Percentiles rank a stretch among this genome's conserved stretches.
Conservation (phyloP, 2,113 vertebrate genomes). For the Centropus bengalensis region DNA sequence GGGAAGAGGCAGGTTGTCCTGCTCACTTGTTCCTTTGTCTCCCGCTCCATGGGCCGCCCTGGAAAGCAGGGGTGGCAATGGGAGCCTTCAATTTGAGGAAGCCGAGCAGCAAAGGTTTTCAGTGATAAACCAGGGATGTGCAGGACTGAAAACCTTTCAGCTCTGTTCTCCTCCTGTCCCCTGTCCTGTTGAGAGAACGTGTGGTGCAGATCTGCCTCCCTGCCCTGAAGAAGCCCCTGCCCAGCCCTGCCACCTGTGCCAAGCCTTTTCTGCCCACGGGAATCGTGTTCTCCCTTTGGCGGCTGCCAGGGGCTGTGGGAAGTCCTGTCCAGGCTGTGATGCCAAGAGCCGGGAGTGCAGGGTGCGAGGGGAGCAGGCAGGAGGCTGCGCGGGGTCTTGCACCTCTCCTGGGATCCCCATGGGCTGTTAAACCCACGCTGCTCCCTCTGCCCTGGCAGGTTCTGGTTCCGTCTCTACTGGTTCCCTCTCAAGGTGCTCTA, state of each 20-base stretch:
- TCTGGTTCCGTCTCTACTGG: slow-evolving; percentile 99
- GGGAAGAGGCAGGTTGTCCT: neutral
- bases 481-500: slow-evolving; percentile 97
- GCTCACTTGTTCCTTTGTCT: neutral
- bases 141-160: neutral
- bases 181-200: rapidly evolving
- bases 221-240: neutral
- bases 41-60: neutral
- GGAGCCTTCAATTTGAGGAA: neutral
- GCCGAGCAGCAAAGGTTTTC: neutral
- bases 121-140: neutral
- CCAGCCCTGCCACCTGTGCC: neutral
- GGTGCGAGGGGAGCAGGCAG: rapidly evolving
- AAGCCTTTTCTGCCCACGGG: rapidly evolving
- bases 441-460: slow-evolving; percentile 79
- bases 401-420: rapidly evolving
- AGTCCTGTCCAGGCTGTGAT: rapidly evolving
- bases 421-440: neutral
- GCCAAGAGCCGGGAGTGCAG: neutral
- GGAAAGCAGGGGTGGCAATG: neutral
- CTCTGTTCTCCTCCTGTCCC: rapidly evolving
- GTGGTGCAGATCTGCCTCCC: rapidly evolving
- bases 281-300: rapidly evolving
- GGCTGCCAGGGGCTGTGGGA: neutral
- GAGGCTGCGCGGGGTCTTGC: neutral